Evolutionary conservation across 2,888 invertebrate genomes (phyloP), one percentile per base, ranked within the genome.

Genomic region (Anthrax anthrax): DNA sequence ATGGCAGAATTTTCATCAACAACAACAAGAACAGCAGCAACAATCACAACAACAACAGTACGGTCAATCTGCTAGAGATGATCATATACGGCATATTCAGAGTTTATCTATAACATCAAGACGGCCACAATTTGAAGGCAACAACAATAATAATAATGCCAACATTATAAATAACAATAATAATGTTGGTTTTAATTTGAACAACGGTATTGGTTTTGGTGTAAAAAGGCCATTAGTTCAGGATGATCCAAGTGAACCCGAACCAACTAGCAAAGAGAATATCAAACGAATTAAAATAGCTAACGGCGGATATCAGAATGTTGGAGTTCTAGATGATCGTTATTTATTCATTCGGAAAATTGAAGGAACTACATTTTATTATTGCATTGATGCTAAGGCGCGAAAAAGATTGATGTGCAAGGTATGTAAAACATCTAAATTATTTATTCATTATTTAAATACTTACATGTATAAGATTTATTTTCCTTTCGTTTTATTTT

Each of bases 361-460:
- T 18, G 44, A 44, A 29, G 44, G 44, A 14, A 44, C 44, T 6
- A 38, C 38, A 2, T 43, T 44, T n/a, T 49, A 42, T 39, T 39
- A 47, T 4, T 49, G 49, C 32, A 41, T 42, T 36, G 49, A 49
- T 41, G 41, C 46, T 18, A 49, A 44, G 38, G 44, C 44, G 27
- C 39, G 39, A 27, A 32, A 43, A 16, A 44, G 44, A 18, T 32
- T 49, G 12, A 47, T 47, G 42, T 49, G 49, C 32, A 40, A 47
- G 42, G 49, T 49, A 34, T 41, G 49, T 47, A 17, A 6, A 29
- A 23, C 5, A n/a, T n/a, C n/a, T n/a, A n/a, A n/a, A n/a, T n/a
- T n/a, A n/a, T n/a, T n/a, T n/a, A n/a, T n/a, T n/a, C n/a, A n/a
- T n/a, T n/a, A n/a, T n/a, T n/a, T n/a, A n/a, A n/a, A n/a, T n/a